Evolutionary conservation across 2,888 invertebrate species (phyloP).

Genomic region (Torymus tubicola): DNA sequence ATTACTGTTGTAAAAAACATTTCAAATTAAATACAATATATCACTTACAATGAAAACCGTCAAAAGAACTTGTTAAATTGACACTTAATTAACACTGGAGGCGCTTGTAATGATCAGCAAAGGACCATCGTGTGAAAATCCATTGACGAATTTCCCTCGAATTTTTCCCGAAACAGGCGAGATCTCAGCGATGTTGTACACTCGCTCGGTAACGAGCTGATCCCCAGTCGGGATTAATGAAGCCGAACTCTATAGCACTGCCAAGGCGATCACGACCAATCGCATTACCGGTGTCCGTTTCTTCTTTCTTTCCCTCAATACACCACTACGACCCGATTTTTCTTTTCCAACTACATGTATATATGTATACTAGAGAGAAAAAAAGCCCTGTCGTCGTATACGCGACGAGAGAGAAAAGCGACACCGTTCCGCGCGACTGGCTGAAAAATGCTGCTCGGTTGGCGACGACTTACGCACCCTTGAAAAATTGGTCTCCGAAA

Average conservation of each 20-base stretch:
- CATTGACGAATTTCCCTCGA: not conserved
- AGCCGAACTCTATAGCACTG: conserved; percentile 8
- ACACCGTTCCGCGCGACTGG: conserved; percentile 70
- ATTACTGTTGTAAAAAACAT: too few relatives aligned
- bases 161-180: not conserved
- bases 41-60: too few relatives aligned
- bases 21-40: too few relatives aligned
- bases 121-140: not conserved
- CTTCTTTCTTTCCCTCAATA: conserved; percentile 1
- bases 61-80: too few relatives aligned
- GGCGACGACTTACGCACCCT: not conserved
- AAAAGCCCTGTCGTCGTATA: not conserved
- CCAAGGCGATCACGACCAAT: conserved; percentile 23
- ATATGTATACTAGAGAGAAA: not conserved
- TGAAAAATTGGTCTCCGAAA: conserved; percentile 74
- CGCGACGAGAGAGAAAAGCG: conserved; percentile 29
- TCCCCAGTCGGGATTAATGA: conserved; percentile 32
- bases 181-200: not conserved
- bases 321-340: conserved; percentile 23
- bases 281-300: conserved; percentile 37
- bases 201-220: not conserved
- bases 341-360: conserved; percentile 2
- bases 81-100: too few relatives aligned
- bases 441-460: conserved; percentile 70
- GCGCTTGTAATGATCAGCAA: too few relatives aligned